These are phyloP conservation scores for Peromyscus californicus DNA, from an alignment of 2,113 vertebrate species.

Conservation along the genomic window DNA sequence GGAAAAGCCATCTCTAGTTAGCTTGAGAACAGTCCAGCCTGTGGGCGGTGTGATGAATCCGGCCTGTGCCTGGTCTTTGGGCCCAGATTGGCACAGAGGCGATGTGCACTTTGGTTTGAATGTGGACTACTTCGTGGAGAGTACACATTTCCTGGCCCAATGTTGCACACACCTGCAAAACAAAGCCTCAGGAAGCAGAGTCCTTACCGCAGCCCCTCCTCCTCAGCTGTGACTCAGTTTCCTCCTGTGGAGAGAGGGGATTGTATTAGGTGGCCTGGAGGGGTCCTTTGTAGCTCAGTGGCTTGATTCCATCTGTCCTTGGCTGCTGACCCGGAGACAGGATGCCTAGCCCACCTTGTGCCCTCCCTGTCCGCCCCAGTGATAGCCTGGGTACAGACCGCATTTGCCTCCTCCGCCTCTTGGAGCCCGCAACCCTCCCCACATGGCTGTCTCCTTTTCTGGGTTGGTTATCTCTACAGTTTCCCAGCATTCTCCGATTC, in stretches of 20 bases:
- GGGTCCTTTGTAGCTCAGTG: background rate
- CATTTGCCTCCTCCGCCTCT: accelerated
- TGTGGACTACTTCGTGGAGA: background rate
- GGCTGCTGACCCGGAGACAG: background rate
- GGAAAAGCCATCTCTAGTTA: background rate
- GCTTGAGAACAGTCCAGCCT: background rate
- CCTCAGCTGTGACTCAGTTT: background rate
- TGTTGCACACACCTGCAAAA: background rate
- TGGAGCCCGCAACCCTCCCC: background rate
- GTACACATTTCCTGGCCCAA: background rate
- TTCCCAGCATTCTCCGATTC: slow-evolving; percentile 65
- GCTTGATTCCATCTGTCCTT: background rate
- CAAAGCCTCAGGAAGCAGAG: background rate
- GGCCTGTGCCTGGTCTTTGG: background rate
- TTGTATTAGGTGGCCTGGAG: background rate
- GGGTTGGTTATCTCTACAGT: slow-evolving; percentile 30
- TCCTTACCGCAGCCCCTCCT: accelerated
- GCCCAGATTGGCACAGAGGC: background rate
- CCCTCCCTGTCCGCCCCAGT: too few relatives aligned
- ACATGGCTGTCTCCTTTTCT: slow-evolving; percentile 7
- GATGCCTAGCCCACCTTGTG: accelerated
- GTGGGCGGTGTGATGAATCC: background rate
- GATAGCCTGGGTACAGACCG: accelerated
- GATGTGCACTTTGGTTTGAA: background rate
- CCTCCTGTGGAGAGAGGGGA: background rate